These are phyloP conservation scores for Trachops cirrhosus DNA, from an alignment of 2,797 vertebrate genomes.

Conservation along the genomic window DNA sequence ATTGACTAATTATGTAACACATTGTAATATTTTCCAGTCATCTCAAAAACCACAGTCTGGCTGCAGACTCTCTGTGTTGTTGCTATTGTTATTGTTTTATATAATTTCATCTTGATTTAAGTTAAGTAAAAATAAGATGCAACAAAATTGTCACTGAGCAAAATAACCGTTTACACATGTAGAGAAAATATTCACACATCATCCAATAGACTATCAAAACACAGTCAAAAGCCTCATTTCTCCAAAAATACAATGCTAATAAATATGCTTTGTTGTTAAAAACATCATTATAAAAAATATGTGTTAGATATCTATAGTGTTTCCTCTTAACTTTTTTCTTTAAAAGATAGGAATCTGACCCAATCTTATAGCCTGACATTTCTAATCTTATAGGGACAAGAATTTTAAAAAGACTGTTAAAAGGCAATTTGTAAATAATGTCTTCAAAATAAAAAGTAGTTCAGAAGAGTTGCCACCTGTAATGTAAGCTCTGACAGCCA, in stretches of 20 bases:
- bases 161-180: not conserved
- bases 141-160: not conserved
- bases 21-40: constrained; percentile 48
- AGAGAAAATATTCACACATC: not conserved
- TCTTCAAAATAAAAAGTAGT: not conserved
- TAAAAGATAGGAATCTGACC: not conserved
- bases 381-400: not conserved
- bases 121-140: not conserved
- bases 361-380: not conserved
- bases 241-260: not conserved
- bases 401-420: not conserved
- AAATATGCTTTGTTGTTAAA: not conserved
- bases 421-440: not conserved
- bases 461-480: not conserved
- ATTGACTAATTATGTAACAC: constrained; percentile 59
- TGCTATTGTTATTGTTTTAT: not conserved
- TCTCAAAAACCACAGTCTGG: not conserved
- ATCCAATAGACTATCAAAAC: not conserved
- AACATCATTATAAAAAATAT: not conserved
- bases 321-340: not conserved
- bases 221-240: not conserved
- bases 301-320: not conserved
- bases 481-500: not conserved
- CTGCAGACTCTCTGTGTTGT: not conserved
- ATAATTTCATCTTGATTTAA: constrained; percentile 19